A percentile compares a stretch with the other conserved stretches of the same genome.
Conservation (phyloP, 2,797 vertebrate genomes). For the Chaunax sp. region DNA sequence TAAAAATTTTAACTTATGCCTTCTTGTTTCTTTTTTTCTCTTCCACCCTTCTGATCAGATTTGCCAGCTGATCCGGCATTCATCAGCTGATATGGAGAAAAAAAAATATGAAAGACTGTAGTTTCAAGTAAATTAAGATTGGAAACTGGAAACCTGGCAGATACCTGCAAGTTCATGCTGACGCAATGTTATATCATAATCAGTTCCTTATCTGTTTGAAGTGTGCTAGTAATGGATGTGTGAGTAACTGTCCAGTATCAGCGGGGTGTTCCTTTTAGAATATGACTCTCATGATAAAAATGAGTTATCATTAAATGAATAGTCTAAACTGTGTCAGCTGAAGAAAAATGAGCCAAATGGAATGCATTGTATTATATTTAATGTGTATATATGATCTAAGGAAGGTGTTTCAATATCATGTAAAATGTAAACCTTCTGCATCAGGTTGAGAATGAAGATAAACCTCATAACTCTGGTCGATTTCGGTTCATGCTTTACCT, state of each 20-base stretch:
- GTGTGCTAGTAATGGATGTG: not conserved
- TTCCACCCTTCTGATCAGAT: not conserved
- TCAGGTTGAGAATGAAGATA: not conserved
- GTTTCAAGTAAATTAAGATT: not conserved
- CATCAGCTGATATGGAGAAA: not conserved
- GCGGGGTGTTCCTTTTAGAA: slow-evolving; percentile 15
- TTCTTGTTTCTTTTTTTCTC: not conserved
- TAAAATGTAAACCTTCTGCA: not conserved
- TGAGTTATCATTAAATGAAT: not conserved
- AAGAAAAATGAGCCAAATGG: not conserved
- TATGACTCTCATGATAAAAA: slow-evolving; percentile 5
- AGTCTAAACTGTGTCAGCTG: not conserved
- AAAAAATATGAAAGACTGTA: not conserved
- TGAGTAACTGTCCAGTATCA: slow-evolving; percentile 5
- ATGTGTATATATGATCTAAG: too few species aligned
- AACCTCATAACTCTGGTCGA: not conserved
- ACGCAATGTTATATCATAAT: not conserved
- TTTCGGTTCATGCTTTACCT: not conserved
- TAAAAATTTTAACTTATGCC: not conserved
- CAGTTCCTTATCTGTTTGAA: slow-evolving; percentile 17
- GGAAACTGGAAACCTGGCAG: not conserved
- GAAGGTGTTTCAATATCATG: not conserved
- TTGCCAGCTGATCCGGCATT: not conserved
- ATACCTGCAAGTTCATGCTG: slow-evolving; percentile 8
- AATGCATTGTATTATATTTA: too few species aligned